phyloP scores from a whole-genome alignment of 1,140 invertebrate species.

The Lepidurus packardi region DNA sequence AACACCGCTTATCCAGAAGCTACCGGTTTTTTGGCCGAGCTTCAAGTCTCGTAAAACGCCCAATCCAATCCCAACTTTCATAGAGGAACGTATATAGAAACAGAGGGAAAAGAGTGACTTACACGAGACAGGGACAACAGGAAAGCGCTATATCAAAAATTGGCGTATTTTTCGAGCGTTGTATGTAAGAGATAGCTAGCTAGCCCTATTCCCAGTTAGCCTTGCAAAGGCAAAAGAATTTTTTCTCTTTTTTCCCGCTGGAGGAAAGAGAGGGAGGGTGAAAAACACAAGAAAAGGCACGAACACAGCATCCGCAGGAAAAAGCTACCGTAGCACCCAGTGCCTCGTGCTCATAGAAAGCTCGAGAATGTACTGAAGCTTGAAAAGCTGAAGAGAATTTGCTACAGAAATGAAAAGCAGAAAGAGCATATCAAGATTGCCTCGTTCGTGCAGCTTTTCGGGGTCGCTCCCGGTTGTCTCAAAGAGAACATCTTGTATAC shows the following conservation, averaged over 20 bases:
- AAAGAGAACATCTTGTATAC: neutral
- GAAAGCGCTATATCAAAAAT: neutral
- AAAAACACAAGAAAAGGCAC: neutral
- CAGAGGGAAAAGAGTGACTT: neutral
- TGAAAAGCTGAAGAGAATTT: neutral
- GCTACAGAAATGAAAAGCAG: neutral
- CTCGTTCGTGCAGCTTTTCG: neutral
- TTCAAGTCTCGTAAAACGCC: neutral
- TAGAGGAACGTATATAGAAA: neutral
- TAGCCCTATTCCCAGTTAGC: neutral
- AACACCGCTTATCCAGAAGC: neutral
- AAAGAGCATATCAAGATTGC: neutral
- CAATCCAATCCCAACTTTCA: neutral
- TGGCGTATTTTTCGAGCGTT: neutral
- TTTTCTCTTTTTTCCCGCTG: neutral
- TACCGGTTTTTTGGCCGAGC: neutral
- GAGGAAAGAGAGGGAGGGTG: neutral
- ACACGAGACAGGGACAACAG: neutral
- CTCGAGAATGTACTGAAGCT: neutral
- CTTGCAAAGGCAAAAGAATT: neutral
- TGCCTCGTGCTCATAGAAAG: neutral
- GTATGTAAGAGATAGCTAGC: neutral
- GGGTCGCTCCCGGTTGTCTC: neutral
- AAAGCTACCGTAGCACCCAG: neutral
- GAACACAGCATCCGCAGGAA: slow-evolving; percentile 7